Evolutionary conservation across 2,113 vertebrate species (phyloP).

Genomic region (Crotalus viridis): DNA sequence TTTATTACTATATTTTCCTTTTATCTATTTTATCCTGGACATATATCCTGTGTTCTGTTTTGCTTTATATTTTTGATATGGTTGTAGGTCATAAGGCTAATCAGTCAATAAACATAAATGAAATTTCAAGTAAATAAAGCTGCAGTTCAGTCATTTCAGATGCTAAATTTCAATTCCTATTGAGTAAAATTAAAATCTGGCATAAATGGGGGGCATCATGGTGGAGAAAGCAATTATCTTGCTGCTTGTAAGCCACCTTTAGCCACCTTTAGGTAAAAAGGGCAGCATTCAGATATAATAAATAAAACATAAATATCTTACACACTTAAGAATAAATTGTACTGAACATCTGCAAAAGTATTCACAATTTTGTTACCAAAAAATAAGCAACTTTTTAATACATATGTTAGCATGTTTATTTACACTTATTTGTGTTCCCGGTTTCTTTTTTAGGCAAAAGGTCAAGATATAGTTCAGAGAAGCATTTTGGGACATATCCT

Average conservation of each 20-base stretch:
- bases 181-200: neutral
- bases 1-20: neutral
- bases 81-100: neutral
- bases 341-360: neutral
- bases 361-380: neutral
- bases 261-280: neutral
- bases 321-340: neutral
- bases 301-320: neutral
- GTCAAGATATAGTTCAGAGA: conserved; percentile 92
- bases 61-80: neutral
- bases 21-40: neutral
- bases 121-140: neutral
- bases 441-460: conserved; percentile 79
- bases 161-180: neutral
- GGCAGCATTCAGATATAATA: neutral
- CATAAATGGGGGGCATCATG: neutral
- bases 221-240: neutral
- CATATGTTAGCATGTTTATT: neutral
- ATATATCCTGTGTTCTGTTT: neutral
- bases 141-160: neutral
- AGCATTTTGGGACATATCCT: conserved; percentile 93
- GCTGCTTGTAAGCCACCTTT: neutral
- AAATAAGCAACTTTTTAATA: neutral
- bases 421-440: conserved; percentile 12
- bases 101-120: neutral